Evolutionary conservation across 2,113 vertebrate species (phyloP).

Genomic region (Columbina picui): DNA sequence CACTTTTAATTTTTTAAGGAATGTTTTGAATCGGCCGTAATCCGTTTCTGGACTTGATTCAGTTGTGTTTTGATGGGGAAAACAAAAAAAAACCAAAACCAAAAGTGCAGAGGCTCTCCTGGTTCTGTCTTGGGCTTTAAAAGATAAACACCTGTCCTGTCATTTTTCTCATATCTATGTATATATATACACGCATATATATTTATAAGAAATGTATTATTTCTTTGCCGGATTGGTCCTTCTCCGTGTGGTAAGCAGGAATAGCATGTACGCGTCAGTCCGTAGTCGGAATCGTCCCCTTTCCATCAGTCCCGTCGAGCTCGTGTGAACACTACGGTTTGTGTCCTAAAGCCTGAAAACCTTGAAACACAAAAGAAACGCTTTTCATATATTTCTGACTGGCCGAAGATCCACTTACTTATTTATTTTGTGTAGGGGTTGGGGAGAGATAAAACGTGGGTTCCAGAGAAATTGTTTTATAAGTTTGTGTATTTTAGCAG

Average conservation of each 20-base stretch:
- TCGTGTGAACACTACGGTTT: conserved; percentile 57
- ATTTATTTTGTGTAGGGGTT: conserved; percentile 39
- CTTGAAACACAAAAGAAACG: conserved; percentile 69
- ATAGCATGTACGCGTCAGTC: conserved; percentile 53
- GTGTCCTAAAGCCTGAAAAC: conserved; percentile 69
- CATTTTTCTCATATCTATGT: conserved; percentile 31
- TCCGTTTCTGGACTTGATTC: conserved; percentile 42
- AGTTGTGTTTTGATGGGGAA: neutral
- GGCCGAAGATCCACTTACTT: conserved; percentile 37
- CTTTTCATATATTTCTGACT: conserved; percentile 63
- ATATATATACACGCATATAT: conserved; percentile 29
- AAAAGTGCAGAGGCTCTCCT: neutral
- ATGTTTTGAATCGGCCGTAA: conserved; percentile 18
- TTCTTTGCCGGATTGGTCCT: conserved; percentile 53
- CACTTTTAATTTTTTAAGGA: conserved; percentile 10
- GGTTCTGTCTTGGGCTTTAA: conserved; percentile 33
- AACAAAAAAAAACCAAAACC: no score
- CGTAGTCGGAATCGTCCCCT: conserved; percentile 19
- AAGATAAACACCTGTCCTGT: conserved; percentile 42
- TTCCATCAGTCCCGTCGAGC: conserved; percentile 10
- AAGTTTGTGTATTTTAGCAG: conserved; percentile 69
- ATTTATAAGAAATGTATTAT: conserved; percentile 70
- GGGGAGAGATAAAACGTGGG: conserved; percentile 37
- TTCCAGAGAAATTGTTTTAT: conserved; percentile 71
- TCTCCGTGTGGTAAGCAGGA: conserved; percentile 51